Percentiles rank a stretch among this genome's conserved stretches.
Evolutionary conservation across 2,113 vertebrate species (phyloP).

Genomic region (Ptilonorhynchus violaceus): DNA sequence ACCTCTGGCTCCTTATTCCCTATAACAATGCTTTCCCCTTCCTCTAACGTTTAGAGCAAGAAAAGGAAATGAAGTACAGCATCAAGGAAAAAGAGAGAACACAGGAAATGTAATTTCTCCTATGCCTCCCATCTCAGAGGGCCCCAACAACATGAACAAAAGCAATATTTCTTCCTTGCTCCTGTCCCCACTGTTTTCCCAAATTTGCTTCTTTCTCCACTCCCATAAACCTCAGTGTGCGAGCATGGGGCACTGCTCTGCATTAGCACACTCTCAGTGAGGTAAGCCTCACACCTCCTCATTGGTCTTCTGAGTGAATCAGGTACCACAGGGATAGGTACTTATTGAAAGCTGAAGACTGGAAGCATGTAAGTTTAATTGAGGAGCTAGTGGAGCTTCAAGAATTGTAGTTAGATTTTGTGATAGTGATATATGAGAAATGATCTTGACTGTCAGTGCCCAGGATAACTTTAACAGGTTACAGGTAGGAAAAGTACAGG

Average conservation of each 20-base stretch:
- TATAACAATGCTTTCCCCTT: background rate
- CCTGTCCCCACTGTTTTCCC: background rate
- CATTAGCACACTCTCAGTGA: background rate
- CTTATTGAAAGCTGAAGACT: background rate
- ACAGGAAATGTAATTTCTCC: background rate
- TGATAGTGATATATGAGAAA: background rate
- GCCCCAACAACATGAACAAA: background rate
- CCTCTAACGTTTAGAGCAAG: background rate
- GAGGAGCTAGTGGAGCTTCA: background rate
- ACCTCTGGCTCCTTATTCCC: background rate
- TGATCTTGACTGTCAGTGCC: background rate
- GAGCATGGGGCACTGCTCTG: background rate
- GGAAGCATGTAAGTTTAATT: background rate
- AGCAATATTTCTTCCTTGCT: background rate
- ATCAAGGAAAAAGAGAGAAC: background rate
- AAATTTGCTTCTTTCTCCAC: background rate
- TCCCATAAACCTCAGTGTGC: background rate
- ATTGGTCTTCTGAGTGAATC: background rate
- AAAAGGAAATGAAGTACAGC: background rate
- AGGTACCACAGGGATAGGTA: background rate
- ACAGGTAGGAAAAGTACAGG: background rate
- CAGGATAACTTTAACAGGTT: background rate
- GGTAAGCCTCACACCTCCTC: background rate
- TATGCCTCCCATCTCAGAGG: background rate
- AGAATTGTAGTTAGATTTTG: background rate